Evolutionary conservation across 2,888 invertebrate species (phyloP).

Genomic region (Campoplex capitator): DNA sequence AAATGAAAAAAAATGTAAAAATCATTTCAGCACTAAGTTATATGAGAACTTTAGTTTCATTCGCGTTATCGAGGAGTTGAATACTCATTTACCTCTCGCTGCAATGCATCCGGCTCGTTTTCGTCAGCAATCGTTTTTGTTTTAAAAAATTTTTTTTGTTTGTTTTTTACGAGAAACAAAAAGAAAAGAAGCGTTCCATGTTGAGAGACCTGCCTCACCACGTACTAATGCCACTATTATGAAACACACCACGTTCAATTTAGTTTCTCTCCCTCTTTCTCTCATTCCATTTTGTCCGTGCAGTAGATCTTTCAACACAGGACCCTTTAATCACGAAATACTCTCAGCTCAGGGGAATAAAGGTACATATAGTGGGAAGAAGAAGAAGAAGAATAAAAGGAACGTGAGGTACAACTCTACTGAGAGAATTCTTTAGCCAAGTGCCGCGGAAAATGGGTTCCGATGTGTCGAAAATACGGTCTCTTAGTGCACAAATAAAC

Average conservation of each 20-base stretch:
- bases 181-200: background rate
- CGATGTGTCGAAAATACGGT: constrained; percentile 9
- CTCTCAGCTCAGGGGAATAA: constrained; percentile 24
- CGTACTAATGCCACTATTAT: constrained; percentile 31
- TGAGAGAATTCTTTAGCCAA: constrained; percentile 8
- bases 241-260: constrained; percentile 8
- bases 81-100: background rate
- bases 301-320: constrained; percentile 26
- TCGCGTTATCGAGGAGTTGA: too few relatives aligned
- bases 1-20: background rate
- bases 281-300: constrained; percentile 1
- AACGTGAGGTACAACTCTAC: background rate
- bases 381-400: background rate
- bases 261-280: background rate
- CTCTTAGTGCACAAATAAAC: constrained; percentile 7
- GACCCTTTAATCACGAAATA: constrained; percentile 40
- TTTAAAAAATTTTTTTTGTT: too few relatives aligned
- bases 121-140: too few relatives aligned
- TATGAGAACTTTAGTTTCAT: background rate
- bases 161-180: background rate
- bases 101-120: background rate
- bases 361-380: background rate
- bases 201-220: background rate
- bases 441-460: background rate
- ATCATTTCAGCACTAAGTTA: background rate